These are phyloP conservation scores for Drosophila pandora DNA, from an alignment of 1,140 invertebrate species.

Conservation along the genomic window DNA sequence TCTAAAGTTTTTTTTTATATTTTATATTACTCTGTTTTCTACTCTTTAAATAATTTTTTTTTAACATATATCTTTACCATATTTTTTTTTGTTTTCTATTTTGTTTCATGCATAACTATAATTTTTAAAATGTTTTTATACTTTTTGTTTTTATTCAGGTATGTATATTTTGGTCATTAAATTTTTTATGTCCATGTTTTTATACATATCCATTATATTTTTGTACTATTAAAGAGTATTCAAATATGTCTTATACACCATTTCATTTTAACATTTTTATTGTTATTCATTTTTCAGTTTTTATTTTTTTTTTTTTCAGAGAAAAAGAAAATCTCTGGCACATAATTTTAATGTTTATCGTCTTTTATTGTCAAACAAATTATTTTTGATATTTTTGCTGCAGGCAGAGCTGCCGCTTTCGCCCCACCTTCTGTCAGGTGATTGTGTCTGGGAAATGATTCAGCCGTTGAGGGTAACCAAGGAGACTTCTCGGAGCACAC, in stretches of 20 bases:
- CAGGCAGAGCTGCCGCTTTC: constrained; percentile 45
- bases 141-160: too few relatives aligned
- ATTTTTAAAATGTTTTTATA: too few relatives aligned
- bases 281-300: constrained; percentile 38
- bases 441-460: constrained; percentile 64
- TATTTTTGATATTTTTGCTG: constrained; percentile 82
- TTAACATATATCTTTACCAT: background rate
- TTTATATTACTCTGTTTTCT: background rate
- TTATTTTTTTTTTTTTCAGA: constrained; percentile 17
- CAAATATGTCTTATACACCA: background rate
- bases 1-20: too few relatives aligned
- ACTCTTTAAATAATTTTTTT: background rate
- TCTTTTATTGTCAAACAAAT: constrained; percentile 84
- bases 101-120: too few relatives aligned
- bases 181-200: too few relatives aligned
- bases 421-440: constrained; percentile 10
- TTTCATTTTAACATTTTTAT: constrained; percentile 6
- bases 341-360: constrained; percentile 84
- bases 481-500: constrained; percentile 17
- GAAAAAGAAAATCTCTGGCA: constrained; percentile 63
- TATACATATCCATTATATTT: background rate
- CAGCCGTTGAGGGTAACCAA: constrained; percentile 64
- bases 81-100: background rate
- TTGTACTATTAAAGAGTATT: constrained; percentile 17
- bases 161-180: too few relatives aligned